Conservation (phyloP, 2,888 invertebrate genomes). For the Orchesellides sinensis region DNA sequence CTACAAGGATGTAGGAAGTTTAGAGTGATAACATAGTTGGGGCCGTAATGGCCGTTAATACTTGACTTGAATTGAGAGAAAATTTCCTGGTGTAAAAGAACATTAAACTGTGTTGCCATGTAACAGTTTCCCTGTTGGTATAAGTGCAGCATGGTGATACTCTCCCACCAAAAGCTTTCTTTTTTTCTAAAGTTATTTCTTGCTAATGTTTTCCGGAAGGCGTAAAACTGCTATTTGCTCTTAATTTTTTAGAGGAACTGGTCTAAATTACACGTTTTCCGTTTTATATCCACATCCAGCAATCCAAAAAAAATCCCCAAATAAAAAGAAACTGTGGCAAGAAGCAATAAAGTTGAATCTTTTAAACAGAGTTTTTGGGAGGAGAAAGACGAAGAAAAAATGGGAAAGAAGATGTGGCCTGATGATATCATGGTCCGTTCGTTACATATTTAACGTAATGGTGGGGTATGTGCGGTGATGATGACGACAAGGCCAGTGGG, state of each 20-base stretch:
- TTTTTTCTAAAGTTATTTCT: neutral
- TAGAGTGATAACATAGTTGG: slow-evolving; percentile 27
- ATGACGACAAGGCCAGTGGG: neutral
- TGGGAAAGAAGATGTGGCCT: neutral
- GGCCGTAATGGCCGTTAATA: slow-evolving; percentile 22
- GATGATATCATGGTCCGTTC: neutral
- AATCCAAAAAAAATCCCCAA: no score
- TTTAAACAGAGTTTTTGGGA: no score
- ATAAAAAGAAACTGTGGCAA: no score
- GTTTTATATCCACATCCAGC: neutral
- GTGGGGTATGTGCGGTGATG: neutral
- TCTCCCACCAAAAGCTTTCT: neutral
- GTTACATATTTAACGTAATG: neutral
- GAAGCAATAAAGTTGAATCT: slow-evolving; percentile 16
- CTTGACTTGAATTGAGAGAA: slow-evolving; percentile 23
- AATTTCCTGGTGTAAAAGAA: slow-evolving; percentile 11
- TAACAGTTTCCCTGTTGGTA: no score
- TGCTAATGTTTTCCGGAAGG: slow-evolving; percentile 33
- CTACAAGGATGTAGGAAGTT: no score
- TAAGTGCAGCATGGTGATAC: neutral
- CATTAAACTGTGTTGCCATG: neutral
- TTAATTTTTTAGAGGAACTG: no score
- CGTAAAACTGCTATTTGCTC: slow-evolving; percentile 17
- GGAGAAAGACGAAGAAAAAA: neutral
- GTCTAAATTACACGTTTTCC: no score